Evolutionary conservation across 2,888 invertebrate genomes (phyloP).

Genomic region (Athalia rosae): DNA sequence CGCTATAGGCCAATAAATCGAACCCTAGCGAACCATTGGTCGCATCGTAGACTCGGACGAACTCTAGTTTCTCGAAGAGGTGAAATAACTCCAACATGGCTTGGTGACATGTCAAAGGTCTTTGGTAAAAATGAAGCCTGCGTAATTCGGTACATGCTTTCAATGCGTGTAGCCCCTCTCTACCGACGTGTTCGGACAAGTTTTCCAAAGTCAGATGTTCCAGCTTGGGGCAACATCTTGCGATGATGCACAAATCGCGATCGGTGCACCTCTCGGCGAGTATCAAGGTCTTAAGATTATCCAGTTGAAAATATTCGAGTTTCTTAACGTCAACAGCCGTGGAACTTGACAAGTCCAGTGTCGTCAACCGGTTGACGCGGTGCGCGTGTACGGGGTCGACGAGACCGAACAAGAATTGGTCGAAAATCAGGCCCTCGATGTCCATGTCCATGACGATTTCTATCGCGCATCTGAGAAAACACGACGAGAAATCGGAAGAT

Average conservation of each 20-base stretch:
- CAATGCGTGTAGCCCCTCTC: neutral
- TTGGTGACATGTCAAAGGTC: neutral
- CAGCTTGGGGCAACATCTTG: neutral
- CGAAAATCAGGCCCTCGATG: neutral
- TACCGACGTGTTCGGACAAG: neutral
- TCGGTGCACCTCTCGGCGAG: neutral
- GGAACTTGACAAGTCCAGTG: neutral
- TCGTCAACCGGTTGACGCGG: neutral
- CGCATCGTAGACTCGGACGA: no score
- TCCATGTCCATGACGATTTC: neutral
- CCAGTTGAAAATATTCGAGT: neutral
- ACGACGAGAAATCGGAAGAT: neutral
- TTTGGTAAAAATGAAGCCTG: neutral
- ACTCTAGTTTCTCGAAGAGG: neutral
- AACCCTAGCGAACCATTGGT: neutral
- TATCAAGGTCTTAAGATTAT: conserved; percentile 6
- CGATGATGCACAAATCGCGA: neutral
- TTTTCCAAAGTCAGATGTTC: neutral
- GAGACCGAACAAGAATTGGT: neutral
- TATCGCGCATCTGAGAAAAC: neutral
- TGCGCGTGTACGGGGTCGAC: conserved; percentile 1
- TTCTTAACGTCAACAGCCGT: neutral
- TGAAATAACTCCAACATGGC: neutral
- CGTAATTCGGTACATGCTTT: neutral
- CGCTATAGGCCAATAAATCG: neutral